A percentile compares a stretch with the other conserved stretches of the same genome.
phyloP scores from a whole-genome alignment of 2,113 vertebrate genomes.

The Anser brachyrhynchus region DNA sequence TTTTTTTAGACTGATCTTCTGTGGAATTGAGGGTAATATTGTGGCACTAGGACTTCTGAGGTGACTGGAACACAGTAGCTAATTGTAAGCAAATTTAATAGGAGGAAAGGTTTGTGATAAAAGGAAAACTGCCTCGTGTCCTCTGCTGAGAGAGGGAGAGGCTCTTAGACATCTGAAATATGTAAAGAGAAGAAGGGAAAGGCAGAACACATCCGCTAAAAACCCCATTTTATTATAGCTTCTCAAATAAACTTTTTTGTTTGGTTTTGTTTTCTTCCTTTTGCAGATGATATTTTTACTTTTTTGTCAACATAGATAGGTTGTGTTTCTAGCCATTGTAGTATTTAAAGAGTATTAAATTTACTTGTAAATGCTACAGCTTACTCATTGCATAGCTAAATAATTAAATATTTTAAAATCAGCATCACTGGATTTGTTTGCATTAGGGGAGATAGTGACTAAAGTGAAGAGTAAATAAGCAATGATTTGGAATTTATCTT shows the following conservation, averaged over 20 bases:
- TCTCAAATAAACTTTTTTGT: background rate
- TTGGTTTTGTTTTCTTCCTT: background rate
- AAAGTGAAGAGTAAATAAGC: background rate
- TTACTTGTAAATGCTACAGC: background rate
- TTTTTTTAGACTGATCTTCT: background rate
- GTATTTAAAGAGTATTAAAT: background rate
- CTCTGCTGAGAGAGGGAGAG: background rate
- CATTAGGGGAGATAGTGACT: rapidly evolving
- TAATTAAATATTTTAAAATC: background rate
- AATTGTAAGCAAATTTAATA: background rate
- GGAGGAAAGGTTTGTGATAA: background rate
- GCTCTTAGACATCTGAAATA: background rate
- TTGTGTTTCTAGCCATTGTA: background rate
- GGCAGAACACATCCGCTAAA: background rate
- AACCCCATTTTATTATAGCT: background rate
- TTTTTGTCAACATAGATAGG: background rate
- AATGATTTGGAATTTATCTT: slow-evolving; percentile 25
- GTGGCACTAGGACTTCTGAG: background rate
- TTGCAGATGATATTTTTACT: background rate
- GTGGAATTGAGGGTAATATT: rapidly evolving
- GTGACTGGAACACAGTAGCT: background rate
- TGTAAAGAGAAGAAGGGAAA: rapidly evolving
- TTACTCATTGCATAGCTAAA: background rate
- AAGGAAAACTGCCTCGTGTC: background rate
- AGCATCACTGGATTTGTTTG: background rate